phyloP scores from a whole-genome alignment of 2,113 vertebrate species.

The Mus pahari region DNA sequence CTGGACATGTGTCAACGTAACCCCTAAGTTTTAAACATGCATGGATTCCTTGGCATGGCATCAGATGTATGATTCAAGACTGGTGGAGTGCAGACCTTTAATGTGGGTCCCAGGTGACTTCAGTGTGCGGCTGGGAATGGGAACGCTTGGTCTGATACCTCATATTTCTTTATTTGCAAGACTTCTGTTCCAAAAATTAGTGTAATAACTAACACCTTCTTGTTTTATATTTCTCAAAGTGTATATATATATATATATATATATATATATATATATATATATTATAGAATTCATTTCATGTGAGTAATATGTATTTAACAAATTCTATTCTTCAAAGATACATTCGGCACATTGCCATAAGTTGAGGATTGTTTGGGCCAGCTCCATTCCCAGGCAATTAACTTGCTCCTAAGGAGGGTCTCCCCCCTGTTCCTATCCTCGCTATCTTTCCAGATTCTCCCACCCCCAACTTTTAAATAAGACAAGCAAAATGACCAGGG shows the following conservation, averaged over 20 bases:
- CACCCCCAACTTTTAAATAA: background rate
- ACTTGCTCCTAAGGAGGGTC: background rate
- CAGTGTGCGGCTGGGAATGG: background rate
- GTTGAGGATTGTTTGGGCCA: background rate
- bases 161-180: background rate
- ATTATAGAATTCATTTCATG: background rate
- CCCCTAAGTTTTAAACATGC: background rate
- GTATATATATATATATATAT: background rate
- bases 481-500: background rate
- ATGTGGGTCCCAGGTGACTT: background rate
- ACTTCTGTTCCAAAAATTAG: background rate
- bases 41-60: background rate
- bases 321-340: background rate
- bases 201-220: background rate
- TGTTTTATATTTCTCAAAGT: conserved; percentile 27
- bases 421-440: fast-evolving
- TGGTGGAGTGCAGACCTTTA: background rate
- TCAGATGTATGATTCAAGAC: background rate
- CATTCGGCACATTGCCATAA: background rate
- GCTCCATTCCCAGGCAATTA: background rate
- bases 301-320: background rate
- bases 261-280: too few species aligned
- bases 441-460: background rate
- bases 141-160: background rate
- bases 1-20: background rate